phyloP scores from a whole-genome alignment of 1,140 invertebrate genomes.

The Vanessa tameamea region DNA sequence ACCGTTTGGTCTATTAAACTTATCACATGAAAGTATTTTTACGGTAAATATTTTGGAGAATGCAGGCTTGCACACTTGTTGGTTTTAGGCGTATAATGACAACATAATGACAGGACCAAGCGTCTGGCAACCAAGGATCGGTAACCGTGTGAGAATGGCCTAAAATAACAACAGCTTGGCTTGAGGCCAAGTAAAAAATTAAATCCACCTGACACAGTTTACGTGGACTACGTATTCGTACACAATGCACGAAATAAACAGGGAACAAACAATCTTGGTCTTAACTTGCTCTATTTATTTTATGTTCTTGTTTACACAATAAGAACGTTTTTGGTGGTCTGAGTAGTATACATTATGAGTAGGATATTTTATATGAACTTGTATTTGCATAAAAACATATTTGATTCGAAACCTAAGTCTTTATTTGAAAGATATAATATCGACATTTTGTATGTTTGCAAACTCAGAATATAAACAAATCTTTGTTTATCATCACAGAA shows the following conservation, averaged over 20 bases:
- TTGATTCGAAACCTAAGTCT: too few species aligned
- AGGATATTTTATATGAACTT: neutral
- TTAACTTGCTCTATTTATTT: constrained; percentile 40
- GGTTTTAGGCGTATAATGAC: constrained; percentile 21
- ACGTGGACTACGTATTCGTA: constrained; percentile 41
- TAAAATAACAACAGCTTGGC: constrained; percentile 61
- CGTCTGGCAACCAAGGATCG: constrained; percentile 21
- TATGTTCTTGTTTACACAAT: constrained; percentile 34
- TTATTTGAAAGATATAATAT: too few species aligned
- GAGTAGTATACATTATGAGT: neutral
- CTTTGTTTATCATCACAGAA: too few species aligned
- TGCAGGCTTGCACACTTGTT: neutral
- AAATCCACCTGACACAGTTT: constrained; percentile 57
- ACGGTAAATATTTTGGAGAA: too few species aligned
- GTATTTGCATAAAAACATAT: too few species aligned
- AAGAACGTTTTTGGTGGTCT: constrained; percentile 22
- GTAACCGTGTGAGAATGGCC: constrained; percentile 37
- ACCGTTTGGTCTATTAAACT: neutral
- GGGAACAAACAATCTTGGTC: constrained; percentile 35
- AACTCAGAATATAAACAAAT: too few species aligned
- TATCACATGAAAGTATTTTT: too few species aligned
- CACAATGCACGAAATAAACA: constrained; percentile 33
- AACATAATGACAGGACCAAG: constrained; percentile 28
- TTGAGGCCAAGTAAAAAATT: constrained; percentile 56
- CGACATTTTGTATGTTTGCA: too few species aligned